phyloP scores from a whole-genome alignment of 2,888 invertebrate genomes.

The Epinotia bilunana region DNA sequence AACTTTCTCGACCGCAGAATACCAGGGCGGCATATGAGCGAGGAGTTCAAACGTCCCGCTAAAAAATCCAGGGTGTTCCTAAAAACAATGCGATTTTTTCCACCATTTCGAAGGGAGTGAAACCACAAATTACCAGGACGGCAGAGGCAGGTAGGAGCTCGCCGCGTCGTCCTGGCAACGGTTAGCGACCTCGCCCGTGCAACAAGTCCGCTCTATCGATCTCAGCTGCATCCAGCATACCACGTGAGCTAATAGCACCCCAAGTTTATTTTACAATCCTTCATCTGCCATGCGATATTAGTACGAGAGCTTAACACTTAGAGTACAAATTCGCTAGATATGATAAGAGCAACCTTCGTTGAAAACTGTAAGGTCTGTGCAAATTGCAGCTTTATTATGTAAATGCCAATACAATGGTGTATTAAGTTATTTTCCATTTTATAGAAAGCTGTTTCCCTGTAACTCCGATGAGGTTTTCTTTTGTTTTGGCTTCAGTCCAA shows the following conservation, averaged over 20 bases:
- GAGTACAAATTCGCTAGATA: not conserved
- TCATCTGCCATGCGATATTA: not conserved
- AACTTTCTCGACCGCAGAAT: conserved; percentile 20
- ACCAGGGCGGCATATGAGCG: conserved; percentile 8
- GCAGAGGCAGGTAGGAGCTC: conserved; percentile 40
- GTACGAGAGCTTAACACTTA: not conserved
- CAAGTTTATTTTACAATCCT: conserved; percentile 11
- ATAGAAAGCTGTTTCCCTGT: not conserved
- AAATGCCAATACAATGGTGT: conserved; percentile 1
- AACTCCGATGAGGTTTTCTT: not conserved
- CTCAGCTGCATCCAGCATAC: conserved; percentile 38
- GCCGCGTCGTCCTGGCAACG: conserved; percentile 54
- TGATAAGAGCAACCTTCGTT: not conserved
- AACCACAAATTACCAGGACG: conserved; percentile 38
- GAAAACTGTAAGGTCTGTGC: not conserved
- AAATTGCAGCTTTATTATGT: conserved; percentile 16
- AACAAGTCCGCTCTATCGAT: conserved; percentile 48
- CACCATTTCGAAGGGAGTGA: conserved; percentile 14
- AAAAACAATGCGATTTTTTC: conserved; percentile 17
- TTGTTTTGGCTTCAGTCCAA: conserved; percentile 11
- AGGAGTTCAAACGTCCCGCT: conserved; percentile 5
- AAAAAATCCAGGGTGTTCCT: conserved; percentile 30
- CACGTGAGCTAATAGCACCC: conserved; percentile 18
- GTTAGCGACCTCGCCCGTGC: conserved; percentile 49
- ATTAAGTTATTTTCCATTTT: not conserved